Evolutionary conservation across 2,797 vertebrate species (phyloP).

Genomic region (Fistularia tabacaria): DNA sequence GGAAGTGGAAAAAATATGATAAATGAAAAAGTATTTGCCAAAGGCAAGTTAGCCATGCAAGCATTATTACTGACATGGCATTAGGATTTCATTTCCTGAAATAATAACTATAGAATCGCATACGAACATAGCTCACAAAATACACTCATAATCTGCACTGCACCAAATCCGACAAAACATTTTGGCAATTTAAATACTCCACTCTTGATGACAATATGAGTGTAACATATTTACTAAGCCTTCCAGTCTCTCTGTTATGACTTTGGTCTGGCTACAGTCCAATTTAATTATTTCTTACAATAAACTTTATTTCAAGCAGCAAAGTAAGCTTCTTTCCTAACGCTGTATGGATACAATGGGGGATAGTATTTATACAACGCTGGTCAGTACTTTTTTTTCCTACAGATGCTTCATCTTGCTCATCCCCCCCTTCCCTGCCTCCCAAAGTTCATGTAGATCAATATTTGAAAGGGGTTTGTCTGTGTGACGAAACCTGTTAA

Average conservation of each 20-base stretch:
- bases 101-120: no score
- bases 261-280: constrained; percentile 42
- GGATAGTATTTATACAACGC: no score
- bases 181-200: constrained; percentile 14
- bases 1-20: no score
- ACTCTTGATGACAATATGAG: constrained; percentile 25
- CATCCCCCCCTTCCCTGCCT: constrained; percentile 7
- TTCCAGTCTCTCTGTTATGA: constrained; percentile 10
- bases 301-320: constrained; percentile 42
- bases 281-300: constrained; percentile 50
- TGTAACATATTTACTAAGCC: constrained; percentile 12
- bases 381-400: no score
- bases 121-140: no score
- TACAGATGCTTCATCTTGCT: background rate
- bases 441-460: constrained; percentile 49
- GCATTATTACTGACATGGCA: no score
- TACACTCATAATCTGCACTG: background rate
- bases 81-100: no score
- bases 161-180: background rate
- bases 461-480: constrained; percentile 54
- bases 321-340: constrained; percentile 26
- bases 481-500: no score
- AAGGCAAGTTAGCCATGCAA: no score
- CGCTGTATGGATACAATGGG: no score
- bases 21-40: no score